phyloP scores from a whole-genome alignment of 2,888 invertebrate species.

The Piscicola geometra region DNA sequence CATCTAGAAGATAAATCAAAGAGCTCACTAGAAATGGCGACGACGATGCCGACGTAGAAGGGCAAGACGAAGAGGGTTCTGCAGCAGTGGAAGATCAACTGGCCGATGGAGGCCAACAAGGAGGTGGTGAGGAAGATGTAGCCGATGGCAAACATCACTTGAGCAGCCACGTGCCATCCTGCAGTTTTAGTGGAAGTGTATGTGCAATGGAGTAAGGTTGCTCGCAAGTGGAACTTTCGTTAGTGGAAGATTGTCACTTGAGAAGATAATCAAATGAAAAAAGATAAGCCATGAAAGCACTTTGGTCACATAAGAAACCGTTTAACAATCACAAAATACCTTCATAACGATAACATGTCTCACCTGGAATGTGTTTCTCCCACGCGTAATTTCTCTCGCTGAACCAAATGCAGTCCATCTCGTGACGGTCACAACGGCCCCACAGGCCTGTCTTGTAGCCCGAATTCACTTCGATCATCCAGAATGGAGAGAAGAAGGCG shows the following conservation, averaged over 20 bases:
- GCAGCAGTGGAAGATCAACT: slow-evolving; percentile 37
- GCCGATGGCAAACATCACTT: slow-evolving; percentile 37
- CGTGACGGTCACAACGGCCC: slow-evolving; percentile 36
- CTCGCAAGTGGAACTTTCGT: too few relatives aligned
- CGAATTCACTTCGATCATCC: slow-evolving; percentile 37
- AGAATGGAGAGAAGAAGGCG: slow-evolving; percentile 38
- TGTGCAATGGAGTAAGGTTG: too few relatives aligned
- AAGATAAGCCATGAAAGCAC: not conserved
- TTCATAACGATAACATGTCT: too few relatives aligned
- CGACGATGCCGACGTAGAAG: slow-evolving; percentile 28
- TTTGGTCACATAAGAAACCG: not conserved
- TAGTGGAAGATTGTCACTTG: not conserved
- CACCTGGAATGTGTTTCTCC: slow-evolving; percentile 39
- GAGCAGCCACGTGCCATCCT: slow-evolving; percentile 40
- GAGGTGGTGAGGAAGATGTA: slow-evolving; percentile 29
- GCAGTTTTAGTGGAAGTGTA: too few relatives aligned
- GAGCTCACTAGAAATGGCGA: slow-evolving; percentile 26
- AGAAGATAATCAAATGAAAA: not conserved
- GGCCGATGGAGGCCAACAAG: slow-evolving; percentile 29
- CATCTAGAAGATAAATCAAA: too few relatives aligned
- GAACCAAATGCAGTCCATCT: slow-evolving; percentile 39
- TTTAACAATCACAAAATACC: not conserved
- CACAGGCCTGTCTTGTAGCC: slow-evolving; percentile 37
- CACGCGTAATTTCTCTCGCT: slow-evolving; percentile 38
- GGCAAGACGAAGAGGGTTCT: slow-evolving; percentile 29